These are phyloP conservation scores for Petrocephalus microphthalmus DNA, from an alignment of 2,113 vertebrate species.

Conservation along the genomic window DNA sequence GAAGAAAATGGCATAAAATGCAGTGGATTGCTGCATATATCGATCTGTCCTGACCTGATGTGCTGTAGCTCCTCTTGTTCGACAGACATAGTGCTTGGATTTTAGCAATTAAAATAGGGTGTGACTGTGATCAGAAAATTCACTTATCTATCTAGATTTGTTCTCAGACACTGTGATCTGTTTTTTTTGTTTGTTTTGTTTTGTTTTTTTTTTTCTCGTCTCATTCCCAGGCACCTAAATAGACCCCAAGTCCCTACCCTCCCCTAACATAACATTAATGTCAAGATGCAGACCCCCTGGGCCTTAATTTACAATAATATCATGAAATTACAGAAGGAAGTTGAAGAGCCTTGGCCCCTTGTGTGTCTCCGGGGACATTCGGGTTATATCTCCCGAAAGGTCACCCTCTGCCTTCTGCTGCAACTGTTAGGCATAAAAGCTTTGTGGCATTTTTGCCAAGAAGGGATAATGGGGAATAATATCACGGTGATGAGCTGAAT, in stretches of 20 bases:
- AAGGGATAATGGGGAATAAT: background rate
- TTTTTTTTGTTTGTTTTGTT: no score
- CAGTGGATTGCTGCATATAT: background rate
- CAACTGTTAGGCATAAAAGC: background rate
- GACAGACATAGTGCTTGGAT: background rate
- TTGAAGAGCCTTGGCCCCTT: background rate
- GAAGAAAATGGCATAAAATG: background rate
- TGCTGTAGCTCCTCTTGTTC: background rate
- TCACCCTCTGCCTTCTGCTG: slow-evolving; percentile 8
- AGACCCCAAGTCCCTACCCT: background rate
- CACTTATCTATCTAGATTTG: background rate
- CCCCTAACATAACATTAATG: background rate
- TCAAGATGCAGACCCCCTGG: background rate
- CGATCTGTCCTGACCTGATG: background rate
- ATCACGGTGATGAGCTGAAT: background rate
- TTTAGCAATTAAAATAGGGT: background rate
- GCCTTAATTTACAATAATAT: background rate
- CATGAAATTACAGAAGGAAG: background rate
- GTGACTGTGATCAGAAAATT: background rate
- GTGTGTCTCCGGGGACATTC: background rate
- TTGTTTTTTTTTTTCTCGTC: background rate
- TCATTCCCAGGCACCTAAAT: background rate
- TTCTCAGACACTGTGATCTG: background rate
- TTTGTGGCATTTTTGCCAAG: background rate
- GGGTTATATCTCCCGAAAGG: background rate